A percentile compares a stretch with the other conserved stretches of the same genome.
Evolutionary conservation across 2,113 vertebrate genomes (phyloP).

Genomic region (Aleadryas rufinucha): DNA sequence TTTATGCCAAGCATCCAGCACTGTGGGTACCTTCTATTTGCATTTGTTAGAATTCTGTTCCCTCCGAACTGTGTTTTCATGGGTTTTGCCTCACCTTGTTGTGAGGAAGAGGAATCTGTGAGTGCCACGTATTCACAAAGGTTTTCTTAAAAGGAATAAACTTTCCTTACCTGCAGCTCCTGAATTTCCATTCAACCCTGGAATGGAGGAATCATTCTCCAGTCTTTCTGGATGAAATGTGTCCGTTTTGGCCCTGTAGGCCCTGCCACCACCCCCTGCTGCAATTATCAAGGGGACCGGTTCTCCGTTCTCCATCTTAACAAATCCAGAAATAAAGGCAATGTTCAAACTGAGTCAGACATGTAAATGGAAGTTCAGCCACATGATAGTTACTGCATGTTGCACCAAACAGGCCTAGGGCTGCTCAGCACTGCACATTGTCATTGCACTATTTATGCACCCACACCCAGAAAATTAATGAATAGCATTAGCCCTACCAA

Average conservation of each 20-base stretch:
- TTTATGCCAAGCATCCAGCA: background rate
- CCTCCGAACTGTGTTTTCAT: background rate
- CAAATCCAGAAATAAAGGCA: constrained; percentile 15
- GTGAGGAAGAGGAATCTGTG: background rate
- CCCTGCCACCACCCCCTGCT: constrained; percentile 92
- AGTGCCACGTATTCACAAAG: background rate
- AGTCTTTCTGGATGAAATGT: constrained; percentile 80
- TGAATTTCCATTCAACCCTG: constrained; percentile 89
- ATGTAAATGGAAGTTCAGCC: background rate
- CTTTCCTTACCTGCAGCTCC: constrained; percentile 83
- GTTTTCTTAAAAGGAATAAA: background rate
- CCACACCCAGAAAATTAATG: background rate
- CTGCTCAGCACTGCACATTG: background rate
- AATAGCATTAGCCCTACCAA: background rate
- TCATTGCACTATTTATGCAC: background rate
- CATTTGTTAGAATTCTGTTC: background rate
- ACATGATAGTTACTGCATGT: background rate
- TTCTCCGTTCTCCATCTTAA: constrained; percentile 84
- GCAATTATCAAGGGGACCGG: constrained; percentile 88
- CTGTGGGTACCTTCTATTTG: background rate
- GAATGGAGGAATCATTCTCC: constrained; percentile 83
- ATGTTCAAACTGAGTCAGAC: background rate
- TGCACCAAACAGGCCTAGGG: background rate
- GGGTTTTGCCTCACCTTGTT: background rate
- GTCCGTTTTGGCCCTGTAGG: constrained; percentile 83